Conservation (phyloP, 2,797 vertebrate genomes). For the Coregonus sp. region DNA sequence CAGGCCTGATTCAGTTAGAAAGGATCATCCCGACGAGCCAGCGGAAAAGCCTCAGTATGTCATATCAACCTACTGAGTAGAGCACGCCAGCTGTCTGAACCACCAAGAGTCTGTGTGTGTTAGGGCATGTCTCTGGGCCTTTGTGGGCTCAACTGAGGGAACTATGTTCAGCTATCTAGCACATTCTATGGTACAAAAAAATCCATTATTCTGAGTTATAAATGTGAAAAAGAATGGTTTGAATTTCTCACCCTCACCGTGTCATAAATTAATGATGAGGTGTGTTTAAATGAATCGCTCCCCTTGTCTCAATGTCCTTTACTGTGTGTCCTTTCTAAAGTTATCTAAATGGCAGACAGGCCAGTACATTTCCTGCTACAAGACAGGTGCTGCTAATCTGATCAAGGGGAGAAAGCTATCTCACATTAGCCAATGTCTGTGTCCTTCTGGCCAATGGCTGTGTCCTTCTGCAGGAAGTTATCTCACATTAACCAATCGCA, state of each 20-base stretch:
- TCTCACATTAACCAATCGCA: not conserved
- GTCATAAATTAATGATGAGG: slow-evolving; percentile 71
- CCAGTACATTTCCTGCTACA: slow-evolving; percentile 24
- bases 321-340: slow-evolving; percentile 59
- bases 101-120: too few species aligned
- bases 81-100: too few species aligned
- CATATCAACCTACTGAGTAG: too few species aligned
- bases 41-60: too few species aligned
- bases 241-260: slow-evolving; percentile 53
- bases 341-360: slow-evolving; percentile 64
- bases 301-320: slow-evolving; percentile 10
- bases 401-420: slow-evolving; percentile 36
- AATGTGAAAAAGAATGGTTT: slow-evolving; percentile 46
- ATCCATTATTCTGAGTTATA: slow-evolving; percentile 12
- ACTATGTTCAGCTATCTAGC: too few species aligned
- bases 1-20: too few species aligned
- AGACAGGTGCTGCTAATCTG: slow-evolving; percentile 56
- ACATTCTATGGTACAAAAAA: too few species aligned
- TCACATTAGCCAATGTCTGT: not conserved
- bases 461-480: slow-evolving; percentile 24
- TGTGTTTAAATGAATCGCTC: slow-evolving; percentile 54
- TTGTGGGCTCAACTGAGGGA: too few species aligned
- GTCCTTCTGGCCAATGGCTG: slow-evolving; percentile 23
- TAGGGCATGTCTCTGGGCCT: too few species aligned
- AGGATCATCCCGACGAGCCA: too few species aligned